Percentiles rank a stretch among this genome's conserved stretches.
phyloP scores from a whole-genome alignment of 2,113 vertebrate species.

The Cranoglanis bouderius region DNA sequence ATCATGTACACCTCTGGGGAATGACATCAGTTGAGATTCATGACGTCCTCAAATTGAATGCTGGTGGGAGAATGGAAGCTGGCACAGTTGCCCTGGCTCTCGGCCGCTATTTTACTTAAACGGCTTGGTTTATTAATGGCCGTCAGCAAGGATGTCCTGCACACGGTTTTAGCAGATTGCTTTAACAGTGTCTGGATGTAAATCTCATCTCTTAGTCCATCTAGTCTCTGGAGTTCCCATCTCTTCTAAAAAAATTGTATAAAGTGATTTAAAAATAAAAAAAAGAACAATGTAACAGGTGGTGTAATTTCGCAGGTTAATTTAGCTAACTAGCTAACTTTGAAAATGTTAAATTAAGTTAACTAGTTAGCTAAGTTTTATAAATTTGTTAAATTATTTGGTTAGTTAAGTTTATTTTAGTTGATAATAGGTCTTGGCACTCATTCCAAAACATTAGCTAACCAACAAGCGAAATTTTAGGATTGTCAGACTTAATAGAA shows the following conservation, averaged over 20 bases:
- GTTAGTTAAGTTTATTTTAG: background rate
- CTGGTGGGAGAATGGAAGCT: constrained; percentile 35
- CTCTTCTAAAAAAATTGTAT: background rate
- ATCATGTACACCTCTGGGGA: background rate
- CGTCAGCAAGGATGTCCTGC: constrained; percentile 57
- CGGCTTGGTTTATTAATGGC: constrained; percentile 60
- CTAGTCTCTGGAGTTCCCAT: background rate
- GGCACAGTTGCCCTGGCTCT: constrained; percentile 51
- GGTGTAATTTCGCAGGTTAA: background rate
- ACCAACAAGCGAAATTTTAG: too few species aligned
- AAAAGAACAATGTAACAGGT: background rate
- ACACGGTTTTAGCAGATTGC: constrained; percentile 59
- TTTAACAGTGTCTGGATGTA: constrained; percentile 1
- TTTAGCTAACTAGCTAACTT: background rate
- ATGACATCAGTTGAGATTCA: constrained; percentile 38
- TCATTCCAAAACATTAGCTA: too few species aligned
- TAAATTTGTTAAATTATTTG: background rate
- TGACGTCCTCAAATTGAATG: constrained; percentile 34
- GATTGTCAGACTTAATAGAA: too few species aligned
- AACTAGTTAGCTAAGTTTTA: background rate
- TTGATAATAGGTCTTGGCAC: background rate
- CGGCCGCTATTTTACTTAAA: constrained; percentile 59
- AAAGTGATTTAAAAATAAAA: background rate
- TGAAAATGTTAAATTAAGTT: background rate
- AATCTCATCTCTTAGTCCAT: background rate